Evolutionary conservation across 1,140 invertebrate species (phyloP).

Genomic region (Saccostrea echinata): DNA sequence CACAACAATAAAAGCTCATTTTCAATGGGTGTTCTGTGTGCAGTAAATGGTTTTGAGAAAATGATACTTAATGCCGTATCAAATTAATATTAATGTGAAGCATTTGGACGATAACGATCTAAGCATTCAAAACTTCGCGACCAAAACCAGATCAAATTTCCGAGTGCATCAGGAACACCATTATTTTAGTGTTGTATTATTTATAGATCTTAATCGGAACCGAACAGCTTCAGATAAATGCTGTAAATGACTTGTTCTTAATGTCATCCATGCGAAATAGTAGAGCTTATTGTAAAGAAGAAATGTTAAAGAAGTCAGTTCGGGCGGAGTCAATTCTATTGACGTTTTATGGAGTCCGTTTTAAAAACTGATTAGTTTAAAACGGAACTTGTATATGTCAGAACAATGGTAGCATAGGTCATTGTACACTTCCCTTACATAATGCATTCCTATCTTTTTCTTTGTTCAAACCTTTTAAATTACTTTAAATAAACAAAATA

Average conservation of each 20-base stretch:
- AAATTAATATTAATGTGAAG: slow-evolving; percentile 20
- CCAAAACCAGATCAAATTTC: not conserved
- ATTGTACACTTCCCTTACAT: not conserved
- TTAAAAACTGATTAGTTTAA: slow-evolving; percentile 8
- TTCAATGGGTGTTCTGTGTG: not conserved
- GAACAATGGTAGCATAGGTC: not conserved
- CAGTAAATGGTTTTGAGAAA: not conserved
- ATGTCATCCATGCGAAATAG: slow-evolving; percentile 20
- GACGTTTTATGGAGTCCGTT: not conserved
- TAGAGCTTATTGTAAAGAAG: not conserved
- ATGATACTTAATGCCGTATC: not conserved
- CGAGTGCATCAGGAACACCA: slow-evolving; percentile 18
- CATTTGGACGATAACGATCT: slow-evolving; percentile 26
- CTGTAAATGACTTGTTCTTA: not conserved
- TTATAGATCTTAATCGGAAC: slow-evolving; percentile 25
- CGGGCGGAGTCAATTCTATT: not conserved
- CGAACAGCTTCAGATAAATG: slow-evolving; percentile 16
- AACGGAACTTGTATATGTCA: slow-evolving; percentile 20
- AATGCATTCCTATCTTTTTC: slow-evolving; percentile 22
- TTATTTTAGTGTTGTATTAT: slow-evolving; percentile 36
- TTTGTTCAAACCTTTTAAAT: slow-evolving; percentile 27
- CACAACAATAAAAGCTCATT: not conserved
- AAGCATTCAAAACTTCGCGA: slow-evolving; percentile 11
- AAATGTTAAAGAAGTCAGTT: not conserved
- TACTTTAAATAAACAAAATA: slow-evolving; percentile 21